Evolutionary conservation across 2,797 vertebrate species (phyloP), one percentile per base, ranked within the genome.

Genomic region (Ciconia nigra): DNA sequence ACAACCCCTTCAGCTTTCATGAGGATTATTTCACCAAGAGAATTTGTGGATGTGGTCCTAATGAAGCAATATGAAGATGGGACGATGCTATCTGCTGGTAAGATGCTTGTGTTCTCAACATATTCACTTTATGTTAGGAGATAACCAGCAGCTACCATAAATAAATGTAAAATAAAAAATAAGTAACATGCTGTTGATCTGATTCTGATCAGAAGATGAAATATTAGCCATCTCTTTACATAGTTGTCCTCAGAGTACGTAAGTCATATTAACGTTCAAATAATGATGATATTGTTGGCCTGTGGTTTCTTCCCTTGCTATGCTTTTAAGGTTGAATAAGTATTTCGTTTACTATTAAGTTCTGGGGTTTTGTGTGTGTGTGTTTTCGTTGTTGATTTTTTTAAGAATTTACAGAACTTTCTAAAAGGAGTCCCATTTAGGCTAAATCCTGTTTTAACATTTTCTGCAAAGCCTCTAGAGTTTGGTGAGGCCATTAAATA

Each of bases 11-110:
- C 99, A 0, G 99, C 99, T 28, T 99, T 98, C 26, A 99, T 99
- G 99, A 99, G 98, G 35, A 98, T 99, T 80, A 99, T 99, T 87
- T 98, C 99, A 21, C 99, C 99, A 37, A 98, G 99, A 95, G 99
- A 99, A 93, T 99, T 99, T 93, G 98, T 99, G 74, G 99, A 99
- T 92, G 98, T 99, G 70, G 98, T 99, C 95, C 97, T 99, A 83
- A 89, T 99, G 46, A 99, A 98, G 96, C 98, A 97, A 15, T 99
- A 98, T 1, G 99, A 99, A 93, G 99, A 99, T 13, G 99, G 99
- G 46, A 98, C 98, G 0, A 98, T 99, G 94, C 97, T 98, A 10
- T 99, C 99, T 54, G 99, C 98, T 35, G 99, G 99, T 99, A 96
- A 95, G 98, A n/a, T 33, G 15, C 33, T 69, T 76, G 31, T 47